phyloP scores from a whole-genome alignment of 2,113 vertebrate genomes.

The Vimba vimba region DNA sequence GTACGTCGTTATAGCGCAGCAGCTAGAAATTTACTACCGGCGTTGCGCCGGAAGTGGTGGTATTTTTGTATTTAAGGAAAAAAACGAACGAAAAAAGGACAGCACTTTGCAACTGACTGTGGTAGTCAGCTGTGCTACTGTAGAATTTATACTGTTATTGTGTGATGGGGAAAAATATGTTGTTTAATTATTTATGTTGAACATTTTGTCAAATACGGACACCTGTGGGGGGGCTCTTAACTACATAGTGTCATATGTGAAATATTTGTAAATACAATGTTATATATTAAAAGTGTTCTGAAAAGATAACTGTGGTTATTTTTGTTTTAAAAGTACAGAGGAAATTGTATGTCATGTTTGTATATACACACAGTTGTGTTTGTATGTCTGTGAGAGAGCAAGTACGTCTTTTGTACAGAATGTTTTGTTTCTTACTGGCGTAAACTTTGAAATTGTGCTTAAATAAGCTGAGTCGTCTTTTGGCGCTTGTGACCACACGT shows the following conservation, averaged over 20 bases:
- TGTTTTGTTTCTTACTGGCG: constrained; percentile 14
- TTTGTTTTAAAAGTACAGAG: background rate
- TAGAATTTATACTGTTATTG: constrained; percentile 55
- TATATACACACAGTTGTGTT: constrained; percentile 8
- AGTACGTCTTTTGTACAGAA: constrained; percentile 1
- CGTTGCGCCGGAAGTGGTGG: constrained; percentile 51
- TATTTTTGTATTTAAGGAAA: constrained; percentile 57
- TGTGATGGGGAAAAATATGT: constrained; percentile 43
- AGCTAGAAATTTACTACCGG: constrained; percentile 57
- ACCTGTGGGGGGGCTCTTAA: constrained; percentile 54
- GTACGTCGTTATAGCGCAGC: constrained; percentile 52
- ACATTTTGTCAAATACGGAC: constrained; percentile 53
- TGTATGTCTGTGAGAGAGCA: constrained; percentile 1
- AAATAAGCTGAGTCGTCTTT: background rate
- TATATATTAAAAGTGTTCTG: constrained; percentile 63
- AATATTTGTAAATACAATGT: constrained; percentile 62
- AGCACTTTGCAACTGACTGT: constrained; percentile 55
- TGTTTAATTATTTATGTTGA: constrained; percentile 59
- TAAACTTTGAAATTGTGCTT: background rate
- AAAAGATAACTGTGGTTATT: constrained; percentile 35
- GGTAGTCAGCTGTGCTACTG: constrained; percentile 51
- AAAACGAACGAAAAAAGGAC: constrained; percentile 17
- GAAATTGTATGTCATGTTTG: background rate
- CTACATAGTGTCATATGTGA: constrained; percentile 59
- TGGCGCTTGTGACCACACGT: constrained; percentile 1